Evolutionary conservation across 1,140 invertebrate species (phyloP).

Genomic region (Forficula auricularia): DNA sequence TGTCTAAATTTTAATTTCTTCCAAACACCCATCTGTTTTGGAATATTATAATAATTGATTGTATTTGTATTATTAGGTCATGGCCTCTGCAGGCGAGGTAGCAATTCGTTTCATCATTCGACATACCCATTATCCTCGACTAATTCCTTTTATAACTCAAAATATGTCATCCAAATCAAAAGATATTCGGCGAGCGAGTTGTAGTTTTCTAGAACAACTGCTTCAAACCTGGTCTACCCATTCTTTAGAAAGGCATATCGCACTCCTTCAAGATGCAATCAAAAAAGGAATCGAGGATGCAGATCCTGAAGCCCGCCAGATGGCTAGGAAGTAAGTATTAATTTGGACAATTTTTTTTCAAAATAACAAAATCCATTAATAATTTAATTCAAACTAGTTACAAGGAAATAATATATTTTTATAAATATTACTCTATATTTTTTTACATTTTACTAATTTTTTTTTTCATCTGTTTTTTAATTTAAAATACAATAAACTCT

Average conservation of each 20-base stretch:
- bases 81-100: conserved; percentile 75
- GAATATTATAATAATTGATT: conserved; percentile 2
- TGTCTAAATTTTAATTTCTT: conserved; percentile 10
- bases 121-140: conserved; percentile 63
- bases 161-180: conserved; percentile 75
- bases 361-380: too few relatives aligned
- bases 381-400: too few relatives aligned
- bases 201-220: conserved; percentile 70
- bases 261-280: conserved; percentile 62
- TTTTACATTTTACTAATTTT: too few relatives aligned
- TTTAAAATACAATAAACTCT: too few relatives aligned
- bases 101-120: conserved; percentile 78
- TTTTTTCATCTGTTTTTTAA: too few relatives aligned
- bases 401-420: too few relatives aligned
- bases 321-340: conserved; percentile 43
- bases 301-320: conserved; percentile 66
- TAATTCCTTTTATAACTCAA: conserved; percentile 71
- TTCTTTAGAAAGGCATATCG: conserved; percentile 64
- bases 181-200: conserved; percentile 66
- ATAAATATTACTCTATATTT: too few relatives aligned
- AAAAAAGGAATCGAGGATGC: conserved; percentile 83
- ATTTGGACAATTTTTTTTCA: conserved; percentile 4
- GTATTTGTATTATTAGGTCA: conserved; percentile 38
- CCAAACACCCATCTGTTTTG: too few relatives aligned
- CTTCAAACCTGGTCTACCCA: conserved; percentile 69